Percentiles rank a stretch among this genome's conserved stretches.
phyloP scores from a whole-genome alignment of 2,888 invertebrate genomes.

The Noctua janthina region DNA sequence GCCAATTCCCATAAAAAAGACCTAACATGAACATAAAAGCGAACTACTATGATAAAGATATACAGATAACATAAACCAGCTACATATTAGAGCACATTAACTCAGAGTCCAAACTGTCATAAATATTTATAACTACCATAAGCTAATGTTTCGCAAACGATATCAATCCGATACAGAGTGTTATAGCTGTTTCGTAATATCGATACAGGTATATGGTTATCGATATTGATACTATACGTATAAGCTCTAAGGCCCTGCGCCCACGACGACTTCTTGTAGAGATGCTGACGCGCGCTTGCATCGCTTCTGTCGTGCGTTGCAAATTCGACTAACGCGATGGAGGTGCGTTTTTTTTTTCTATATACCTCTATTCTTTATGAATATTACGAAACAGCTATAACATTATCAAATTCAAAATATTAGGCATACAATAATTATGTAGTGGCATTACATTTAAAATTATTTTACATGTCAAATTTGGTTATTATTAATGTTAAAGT shows the following conservation, averaged over 20 bases:
- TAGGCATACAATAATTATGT: too few relatives aligned
- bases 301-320: background rate
- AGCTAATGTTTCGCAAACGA: constrained; percentile 45
- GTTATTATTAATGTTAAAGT: too few relatives aligned
- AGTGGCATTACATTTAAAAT: too few relatives aligned
- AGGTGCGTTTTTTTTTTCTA: background rate
- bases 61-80: constrained; percentile 8
- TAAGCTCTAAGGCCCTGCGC: background rate
- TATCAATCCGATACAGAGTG: constrained; percentile 38
- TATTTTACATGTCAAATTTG: too few relatives aligned
- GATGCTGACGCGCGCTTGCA: background rate
- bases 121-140: constrained; percentile 50
- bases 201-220: constrained; percentile 25
- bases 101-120: constrained; percentile 22
- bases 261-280: background rate
- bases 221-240: constrained; percentile 19
- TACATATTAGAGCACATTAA: constrained; percentile 45
- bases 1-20: background rate
- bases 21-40: background rate
- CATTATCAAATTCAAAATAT: too few relatives aligned
- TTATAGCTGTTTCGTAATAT: constrained; percentile 38
- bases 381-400: too few relatives aligned
- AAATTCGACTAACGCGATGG: background rate
- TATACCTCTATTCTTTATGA: background rate
- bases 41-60: constrained; percentile 9